Percentiles rank a stretch among this genome's conserved stretches.
These are phyloP conservation scores for Nudaria mundana DNA, from an alignment of 2,888 invertebrate species.

Conservation along the genomic window DNA sequence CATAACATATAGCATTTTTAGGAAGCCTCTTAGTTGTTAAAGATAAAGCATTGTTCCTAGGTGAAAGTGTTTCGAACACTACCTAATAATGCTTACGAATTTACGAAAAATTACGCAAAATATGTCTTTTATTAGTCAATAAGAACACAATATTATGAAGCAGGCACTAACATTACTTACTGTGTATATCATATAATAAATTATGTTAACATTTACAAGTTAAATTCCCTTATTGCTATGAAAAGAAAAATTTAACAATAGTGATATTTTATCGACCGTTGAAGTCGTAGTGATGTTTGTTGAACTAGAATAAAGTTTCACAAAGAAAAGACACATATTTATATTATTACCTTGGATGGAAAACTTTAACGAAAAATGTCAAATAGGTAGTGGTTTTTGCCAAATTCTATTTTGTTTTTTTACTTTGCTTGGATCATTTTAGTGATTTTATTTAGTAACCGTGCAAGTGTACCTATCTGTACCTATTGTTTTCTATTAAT, in stretches of 20 bases:
- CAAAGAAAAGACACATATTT: slow-evolving; percentile 27
- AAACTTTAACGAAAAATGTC: slow-evolving; percentile 23
- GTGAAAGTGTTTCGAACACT: slow-evolving; percentile 61
- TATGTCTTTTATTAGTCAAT: slow-evolving; percentile 67
- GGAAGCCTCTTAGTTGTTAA: slow-evolving; percentile 75
- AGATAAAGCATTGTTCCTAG: slow-evolving; percentile 49
- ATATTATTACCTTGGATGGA: slow-evolving; percentile 24
- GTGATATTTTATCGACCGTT: slow-evolving; percentile 42
- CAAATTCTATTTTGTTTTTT: neutral
- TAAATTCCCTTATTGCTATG: slow-evolving; percentile 66
- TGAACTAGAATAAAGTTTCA: slow-evolving; percentile 54
- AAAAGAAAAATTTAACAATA: slow-evolving; percentile 62
- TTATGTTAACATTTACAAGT: slow-evolving; percentile 75
- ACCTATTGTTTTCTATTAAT: too few species aligned
- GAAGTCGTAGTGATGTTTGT: slow-evolving; percentile 47
- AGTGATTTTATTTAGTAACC: neutral
- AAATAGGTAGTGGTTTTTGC: neutral
- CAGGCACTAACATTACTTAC: slow-evolving; percentile 79
- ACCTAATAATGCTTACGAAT: slow-evolving; percentile 39
- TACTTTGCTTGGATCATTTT: neutral
- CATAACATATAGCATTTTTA: slow-evolving; percentile 74
- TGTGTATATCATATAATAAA: slow-evolving; percentile 76
- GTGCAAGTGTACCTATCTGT: too few species aligned
- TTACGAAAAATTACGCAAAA: slow-evolving; percentile 63
- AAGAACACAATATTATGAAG: slow-evolving; percentile 68